Base-by-base conservation (phyloP, 1,140 invertebrate genomes). In the Caenorhabditis latens region DNA sequence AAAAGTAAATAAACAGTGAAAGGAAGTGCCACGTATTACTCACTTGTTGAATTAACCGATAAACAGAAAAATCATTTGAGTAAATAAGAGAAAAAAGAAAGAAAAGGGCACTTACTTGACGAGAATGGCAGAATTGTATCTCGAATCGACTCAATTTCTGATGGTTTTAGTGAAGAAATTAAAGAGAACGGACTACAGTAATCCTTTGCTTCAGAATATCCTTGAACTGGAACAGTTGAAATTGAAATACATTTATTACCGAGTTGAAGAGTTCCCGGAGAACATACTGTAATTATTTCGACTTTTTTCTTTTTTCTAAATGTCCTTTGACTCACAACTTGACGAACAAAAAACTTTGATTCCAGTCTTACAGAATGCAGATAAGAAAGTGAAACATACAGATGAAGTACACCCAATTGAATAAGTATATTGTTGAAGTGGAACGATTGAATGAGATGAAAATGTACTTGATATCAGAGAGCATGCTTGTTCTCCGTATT, bases 11-110 rank as follows among this genome's bases (percentile, higher is more conserved):
- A 86, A n/a, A 65, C 85, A 86, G 50, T 79, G 43, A 7, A 61
- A 61, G 83, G 43, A 79, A 79, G 71, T 84, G 83, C 83, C 83
- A 84, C 83, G 83, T 65, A 84, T 65, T 84, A 58, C 58, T 84
- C 58, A 83, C n/a, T 61, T 83, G 50, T 83, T 83, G 21, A 19
- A 48, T 55, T 50, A 84, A 58, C 7, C 58, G 55, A 61, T 84
- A 63, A 84, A 84, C 83, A 84, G n/a, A 55, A 84, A 84, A 61
- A 58, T 65, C 58, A 61, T 14, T 84, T 84, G 55, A 61, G 55
- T 43, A 84, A 63, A 61, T 42, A 63, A n/a, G 11, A 21, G 21
- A 7, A 19, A 46, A 2, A 8, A 0, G 21, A 32, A 13, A 6
- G 83, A 46, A 58, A 58, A 58, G 55, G 83, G 55, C 83, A 84